Percentiles rank a stretch among this genome's conserved stretches.
These are phyloP conservation scores for Sphecodes monilicornis DNA, from an alignment of 2,888 invertebrate species.

Conservation along the genomic window DNA sequence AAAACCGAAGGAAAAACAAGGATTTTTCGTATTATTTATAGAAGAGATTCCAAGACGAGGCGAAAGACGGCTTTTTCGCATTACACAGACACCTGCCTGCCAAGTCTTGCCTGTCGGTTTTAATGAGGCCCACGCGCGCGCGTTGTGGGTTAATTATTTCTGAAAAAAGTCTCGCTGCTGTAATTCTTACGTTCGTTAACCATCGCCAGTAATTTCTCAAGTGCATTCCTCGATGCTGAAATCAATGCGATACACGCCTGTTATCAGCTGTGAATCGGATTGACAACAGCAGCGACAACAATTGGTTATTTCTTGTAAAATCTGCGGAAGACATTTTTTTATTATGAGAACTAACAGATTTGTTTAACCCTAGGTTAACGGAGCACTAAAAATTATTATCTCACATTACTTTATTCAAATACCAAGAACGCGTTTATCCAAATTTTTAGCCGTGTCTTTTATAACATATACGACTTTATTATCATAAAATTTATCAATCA, in stretches of 20 bases:
- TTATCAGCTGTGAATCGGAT: background rate
- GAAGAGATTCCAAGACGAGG: background rate
- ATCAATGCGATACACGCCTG: constrained; percentile 2
- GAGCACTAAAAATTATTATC: too few relatives aligned
- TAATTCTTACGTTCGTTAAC: constrained; percentile 47
- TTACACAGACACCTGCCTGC: constrained; percentile 53
- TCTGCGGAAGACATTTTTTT: background rate
- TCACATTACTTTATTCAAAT: too few relatives aligned
- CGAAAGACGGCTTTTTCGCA: constrained; percentile 29
- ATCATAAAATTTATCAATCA: background rate
- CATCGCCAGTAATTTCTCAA: constrained; percentile 28
- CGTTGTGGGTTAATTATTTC: constrained; percentile 55
- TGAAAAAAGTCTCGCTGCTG: constrained; percentile 36
- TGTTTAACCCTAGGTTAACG: too few relatives aligned
- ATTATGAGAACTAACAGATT: too few relatives aligned
- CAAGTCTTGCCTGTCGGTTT: constrained; percentile 61
- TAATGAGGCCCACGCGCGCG: constrained; percentile 54
- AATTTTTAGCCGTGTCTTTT: too few relatives aligned
- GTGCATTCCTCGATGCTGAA: constrained; percentile 9
- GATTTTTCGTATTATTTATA: background rate
- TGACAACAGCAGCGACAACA: background rate
- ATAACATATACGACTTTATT: too few relatives aligned
- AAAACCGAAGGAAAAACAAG: background rate
- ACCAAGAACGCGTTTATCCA: too few relatives aligned
- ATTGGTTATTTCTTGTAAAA: background rate